Evolutionary conservation across 2,797 vertebrate species (phyloP).

Genomic region (Gallinago stenura): DNA sequence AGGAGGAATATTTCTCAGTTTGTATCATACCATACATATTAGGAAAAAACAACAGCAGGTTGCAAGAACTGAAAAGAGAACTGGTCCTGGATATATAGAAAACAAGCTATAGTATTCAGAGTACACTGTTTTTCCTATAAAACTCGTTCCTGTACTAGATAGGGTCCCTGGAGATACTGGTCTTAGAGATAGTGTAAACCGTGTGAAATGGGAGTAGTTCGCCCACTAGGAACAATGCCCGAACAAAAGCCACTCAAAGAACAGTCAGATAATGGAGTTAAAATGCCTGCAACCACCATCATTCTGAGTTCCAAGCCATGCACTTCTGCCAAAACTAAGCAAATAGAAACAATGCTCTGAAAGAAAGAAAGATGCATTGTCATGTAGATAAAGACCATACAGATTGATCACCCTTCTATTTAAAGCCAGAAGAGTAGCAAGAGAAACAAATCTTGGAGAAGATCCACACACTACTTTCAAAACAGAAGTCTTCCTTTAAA

Average conservation of each 20-base stretch:
- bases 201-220: background rate
- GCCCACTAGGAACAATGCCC: background rate
- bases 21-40: background rate
- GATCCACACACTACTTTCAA: background rate
- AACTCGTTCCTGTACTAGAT: background rate
- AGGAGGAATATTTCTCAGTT: background rate
- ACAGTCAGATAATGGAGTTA: background rate
- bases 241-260: background rate
- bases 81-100: background rate
- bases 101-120: background rate
- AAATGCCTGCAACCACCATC: background rate
- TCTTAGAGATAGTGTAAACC: background rate
- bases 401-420: background rate
- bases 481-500: background rate
- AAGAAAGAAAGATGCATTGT: background rate
- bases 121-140: background rate
- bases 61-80: background rate
- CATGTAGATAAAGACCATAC: background rate
- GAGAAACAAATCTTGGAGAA: background rate
- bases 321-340: background rate
- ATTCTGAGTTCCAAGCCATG: background rate
- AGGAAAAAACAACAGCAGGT: background rate
- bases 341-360: background rate
- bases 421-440: background rate
- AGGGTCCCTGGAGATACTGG: background rate